Evolutionary conservation across 2,888 invertebrate species (phyloP), one percentile per base, ranked within the genome.

Genomic region (Chironomus riparius): DNA sequence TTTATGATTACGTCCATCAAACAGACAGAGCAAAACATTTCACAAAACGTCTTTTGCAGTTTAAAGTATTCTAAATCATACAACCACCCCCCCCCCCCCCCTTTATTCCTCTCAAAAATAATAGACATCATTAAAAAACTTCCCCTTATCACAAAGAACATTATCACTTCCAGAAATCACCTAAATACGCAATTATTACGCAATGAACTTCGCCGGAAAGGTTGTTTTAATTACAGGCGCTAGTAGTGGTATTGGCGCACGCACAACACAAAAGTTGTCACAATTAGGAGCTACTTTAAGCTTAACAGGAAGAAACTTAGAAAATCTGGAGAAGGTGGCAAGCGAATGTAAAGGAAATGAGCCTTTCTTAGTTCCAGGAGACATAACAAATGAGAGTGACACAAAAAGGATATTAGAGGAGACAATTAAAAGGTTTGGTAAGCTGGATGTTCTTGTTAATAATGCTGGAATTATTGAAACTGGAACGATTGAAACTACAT

Each of bases 381-480:
- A 94, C 80, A 83, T 94, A 77, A 90, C 88, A 2, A 90, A 90
- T 78, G 94, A 94, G 81, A 82, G 82, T 0, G 93, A 94, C 78
- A 89, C 90, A 0, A 87, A 91, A 80, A 88, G 76, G 21, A 89
- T 95, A 76, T 84, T 95, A 2, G 87, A 90, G 22, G 87, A 88
- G 38, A 93, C 94, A 0, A 83, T 95, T 0, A 86, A 89, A 47
- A 90, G 91, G 79, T 95, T 88, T 81, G 91, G 91, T 0, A 89
- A 89, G 81, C 83, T 95, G 12, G 93, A 95, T 83, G 89, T 95
- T n/a, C 83, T 95, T 70, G 87, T 95, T 0, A 95, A 98, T 83
- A 95, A 93, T 85, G 97, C 97, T 15, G 97, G 97, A 3, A 89
- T 93, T 38, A 83, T 96, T 24, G 92, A 92, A 81, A 85, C 85